Percentiles rank a stretch among this genome's conserved stretches.
Evolutionary conservation across 2,797 vertebrate species (phyloP).

Genomic region (Scolopax rusticola): DNA sequence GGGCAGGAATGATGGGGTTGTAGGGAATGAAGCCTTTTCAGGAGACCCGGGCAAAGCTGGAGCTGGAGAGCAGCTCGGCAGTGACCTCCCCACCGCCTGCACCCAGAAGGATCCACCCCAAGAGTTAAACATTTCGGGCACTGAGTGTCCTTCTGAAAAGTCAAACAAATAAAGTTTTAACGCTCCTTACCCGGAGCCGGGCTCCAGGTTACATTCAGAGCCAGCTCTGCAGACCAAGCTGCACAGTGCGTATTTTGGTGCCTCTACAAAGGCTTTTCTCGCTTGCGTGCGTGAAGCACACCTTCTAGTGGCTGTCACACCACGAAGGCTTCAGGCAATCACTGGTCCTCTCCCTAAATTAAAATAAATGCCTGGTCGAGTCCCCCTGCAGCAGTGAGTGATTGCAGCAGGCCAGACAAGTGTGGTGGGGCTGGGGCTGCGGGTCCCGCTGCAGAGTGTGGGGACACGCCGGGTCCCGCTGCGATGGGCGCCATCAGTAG

Average conservation of each 20-base stretch:
- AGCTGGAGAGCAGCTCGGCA: background rate
- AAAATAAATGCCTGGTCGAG: background rate
- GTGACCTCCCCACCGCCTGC: accelerated
- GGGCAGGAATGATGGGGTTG: background rate
- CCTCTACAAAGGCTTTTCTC: background rate
- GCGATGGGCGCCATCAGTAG: background rate
- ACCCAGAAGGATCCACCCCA: background rate
- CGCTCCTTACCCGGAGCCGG: background rate
- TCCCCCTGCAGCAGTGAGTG: background rate
- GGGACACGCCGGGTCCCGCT: background rate
- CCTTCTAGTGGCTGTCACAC: background rate
- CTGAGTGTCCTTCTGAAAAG: accelerated
- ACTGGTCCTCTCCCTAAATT: background rate
- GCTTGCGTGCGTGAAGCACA: accelerated
- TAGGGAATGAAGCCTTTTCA: background rate
- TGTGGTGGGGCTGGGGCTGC: background rate
- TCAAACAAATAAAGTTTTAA: background rate
- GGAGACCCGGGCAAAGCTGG: background rate
- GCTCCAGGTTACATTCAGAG: background rate
- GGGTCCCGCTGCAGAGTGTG: accelerated
- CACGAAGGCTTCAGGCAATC: background rate
- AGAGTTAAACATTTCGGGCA: accelerated
- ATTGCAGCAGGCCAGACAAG: accelerated
- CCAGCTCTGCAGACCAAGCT: background rate
- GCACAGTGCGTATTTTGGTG: accelerated